phyloP scores from a whole-genome alignment of 2,888 invertebrate genomes.

The Nymphalis urticae region DNA sequence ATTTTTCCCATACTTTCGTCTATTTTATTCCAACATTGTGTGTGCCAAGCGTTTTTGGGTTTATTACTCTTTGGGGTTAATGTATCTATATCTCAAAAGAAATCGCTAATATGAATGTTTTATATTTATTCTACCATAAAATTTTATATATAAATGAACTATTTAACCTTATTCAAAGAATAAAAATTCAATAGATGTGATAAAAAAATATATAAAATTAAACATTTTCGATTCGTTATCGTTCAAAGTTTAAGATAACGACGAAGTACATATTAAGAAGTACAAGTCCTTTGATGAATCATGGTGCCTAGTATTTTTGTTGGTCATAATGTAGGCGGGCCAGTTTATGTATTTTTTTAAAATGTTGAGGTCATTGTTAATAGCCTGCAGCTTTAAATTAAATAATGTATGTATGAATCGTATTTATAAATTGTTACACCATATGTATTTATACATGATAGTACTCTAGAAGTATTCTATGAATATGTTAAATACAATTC shows the following conservation, averaged over 20 bases:
- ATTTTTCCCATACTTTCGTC: too few relatives aligned
- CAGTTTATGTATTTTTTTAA: conserved; percentile 7
- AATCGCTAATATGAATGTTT: neutral
- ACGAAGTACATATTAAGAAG: neutral
- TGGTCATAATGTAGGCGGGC: conserved; percentile 14
- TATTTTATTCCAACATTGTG: too few relatives aligned
- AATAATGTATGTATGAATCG: too few relatives aligned
- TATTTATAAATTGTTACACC: too few relatives aligned
- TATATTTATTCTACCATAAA: neutral
- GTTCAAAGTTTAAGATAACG: neutral
- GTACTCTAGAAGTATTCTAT: too few relatives aligned
- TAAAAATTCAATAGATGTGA: neutral
- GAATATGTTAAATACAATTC: too few relatives aligned
- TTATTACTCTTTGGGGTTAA: conserved; percentile 22
- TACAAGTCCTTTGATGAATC: conserved; percentile 13
- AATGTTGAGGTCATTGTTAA: conserved; percentile 21
- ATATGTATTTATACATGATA: too few relatives aligned
- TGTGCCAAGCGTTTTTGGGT: neutral
- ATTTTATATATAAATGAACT: neutral
- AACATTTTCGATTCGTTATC: neutral
- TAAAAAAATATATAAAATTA: neutral
- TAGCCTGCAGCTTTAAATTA: too few relatives aligned
- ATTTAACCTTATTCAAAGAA: neutral
- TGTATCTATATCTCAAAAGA: neutral
- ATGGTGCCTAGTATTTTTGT: conserved; percentile 6